phyloP scores from a whole-genome alignment of 2,797 vertebrate species.

The Pipistrellus pygmaeus region DNA sequence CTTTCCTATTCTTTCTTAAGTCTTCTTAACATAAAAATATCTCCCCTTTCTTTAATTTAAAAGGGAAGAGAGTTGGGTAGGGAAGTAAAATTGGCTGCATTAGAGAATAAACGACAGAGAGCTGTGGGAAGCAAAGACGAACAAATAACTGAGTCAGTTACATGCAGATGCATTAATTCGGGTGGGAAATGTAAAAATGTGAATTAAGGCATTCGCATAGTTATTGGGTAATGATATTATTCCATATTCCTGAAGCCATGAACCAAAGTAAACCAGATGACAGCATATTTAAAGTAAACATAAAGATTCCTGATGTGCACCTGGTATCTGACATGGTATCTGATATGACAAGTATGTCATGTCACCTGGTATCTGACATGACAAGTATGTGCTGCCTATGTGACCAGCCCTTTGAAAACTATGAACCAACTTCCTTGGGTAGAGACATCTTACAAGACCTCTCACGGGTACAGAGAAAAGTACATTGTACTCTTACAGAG shows the following conservation, averaged over 20 bases:
- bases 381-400: not conserved
- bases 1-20: not conserved
- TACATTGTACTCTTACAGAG: not conserved
- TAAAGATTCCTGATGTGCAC: not conserved
- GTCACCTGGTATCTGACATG: not conserved
- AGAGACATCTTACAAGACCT: not conserved
- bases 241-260: not conserved
- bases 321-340: not conserved
- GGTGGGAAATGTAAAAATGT: not conserved
- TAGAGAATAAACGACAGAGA: not conserved
- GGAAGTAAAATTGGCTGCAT: not conserved
- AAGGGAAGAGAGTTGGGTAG: not conserved
- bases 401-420: not conserved
- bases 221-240: conserved; percentile 8
- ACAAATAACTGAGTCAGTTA: not conserved
- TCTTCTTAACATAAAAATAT: conserved; percentile 24
- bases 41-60: not conserved
- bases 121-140: not conserved
- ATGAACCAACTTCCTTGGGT: not conserved
- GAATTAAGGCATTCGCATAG: not conserved
- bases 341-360: too few relatives aligned
- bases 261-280: not conserved
- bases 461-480: not conserved
- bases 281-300: conserved; percentile 3
- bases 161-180: not conserved